phyloP scores from a whole-genome alignment of 2,888 invertebrate species.

The Morinoia aosen region DNA sequence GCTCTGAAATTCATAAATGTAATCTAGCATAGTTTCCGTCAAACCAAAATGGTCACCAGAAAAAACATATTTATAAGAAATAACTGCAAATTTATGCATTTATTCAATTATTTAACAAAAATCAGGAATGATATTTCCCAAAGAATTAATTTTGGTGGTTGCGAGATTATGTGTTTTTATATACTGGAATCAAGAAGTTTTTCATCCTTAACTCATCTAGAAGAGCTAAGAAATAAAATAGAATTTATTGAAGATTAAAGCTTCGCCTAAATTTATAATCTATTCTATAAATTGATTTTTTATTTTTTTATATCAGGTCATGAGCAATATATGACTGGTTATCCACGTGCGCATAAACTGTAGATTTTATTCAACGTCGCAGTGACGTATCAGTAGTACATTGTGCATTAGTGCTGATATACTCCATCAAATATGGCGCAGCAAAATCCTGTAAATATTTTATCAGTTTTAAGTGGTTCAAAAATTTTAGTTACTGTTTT shows the following conservation, averaged over 20 bases:
- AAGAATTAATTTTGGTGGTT: too few species aligned
- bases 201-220: too few species aligned
- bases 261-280: background rate
- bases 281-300: background rate
- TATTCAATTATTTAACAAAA: too few species aligned
- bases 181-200: too few species aligned
- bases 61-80: too few species aligned
- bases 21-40: too few species aligned
- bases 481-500: slow-evolving; percentile 62
- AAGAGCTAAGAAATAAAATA: too few species aligned
- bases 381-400: background rate
- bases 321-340: background rate
- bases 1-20: too few species aligned
- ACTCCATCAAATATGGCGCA: slow-evolving; percentile 16
- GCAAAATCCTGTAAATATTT: background rate
- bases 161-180: too few species aligned
- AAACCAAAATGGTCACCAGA: too few species aligned
- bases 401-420: background rate
- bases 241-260: background rate
- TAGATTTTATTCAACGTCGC: background rate
- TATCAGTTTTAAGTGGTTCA: slow-evolving; percentile 54
- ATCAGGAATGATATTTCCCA: too few species aligned
- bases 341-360: background rate
- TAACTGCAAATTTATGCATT: too few species aligned
- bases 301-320: background rate